Conservation (phyloP, 2,113 vertebrate genomes). For the Scophthalmus maximus region DNA sequence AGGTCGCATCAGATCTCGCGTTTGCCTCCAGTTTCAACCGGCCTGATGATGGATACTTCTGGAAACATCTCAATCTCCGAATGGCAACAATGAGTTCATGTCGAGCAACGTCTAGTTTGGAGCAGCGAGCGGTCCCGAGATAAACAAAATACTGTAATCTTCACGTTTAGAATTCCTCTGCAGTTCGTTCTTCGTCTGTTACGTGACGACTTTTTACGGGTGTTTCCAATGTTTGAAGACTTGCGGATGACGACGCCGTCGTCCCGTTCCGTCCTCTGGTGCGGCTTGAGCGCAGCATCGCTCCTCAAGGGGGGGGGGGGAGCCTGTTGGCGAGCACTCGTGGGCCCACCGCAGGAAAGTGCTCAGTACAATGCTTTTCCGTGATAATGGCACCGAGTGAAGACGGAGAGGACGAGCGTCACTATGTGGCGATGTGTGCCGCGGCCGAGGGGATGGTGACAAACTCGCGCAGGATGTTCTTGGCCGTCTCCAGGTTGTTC, state of each 20-base stretch:
- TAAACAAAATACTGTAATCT: not conserved
- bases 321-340: constrained; percentile 18
- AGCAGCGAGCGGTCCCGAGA: too few relatives aligned
- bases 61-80: not conserved
- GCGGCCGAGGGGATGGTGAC: constrained; percentile 93
- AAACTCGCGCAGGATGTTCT: constrained; percentile 98
- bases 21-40: too few relatives aligned
- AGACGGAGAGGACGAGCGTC: not conserved
- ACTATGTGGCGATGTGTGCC: constrained; percentile 94
- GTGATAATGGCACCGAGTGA: constrained; percentile 67
- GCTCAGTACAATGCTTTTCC: constrained; percentile 66
- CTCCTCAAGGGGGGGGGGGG: constrained; percentile 21
- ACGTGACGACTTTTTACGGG: too few relatives aligned
- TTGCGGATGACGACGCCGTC: not conserved
- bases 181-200: too few relatives aligned
- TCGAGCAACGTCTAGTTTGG: too few relatives aligned
- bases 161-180: too few relatives aligned
- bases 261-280: not conserved
- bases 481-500: constrained; percentile 99
- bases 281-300: constrained; percentile 36
- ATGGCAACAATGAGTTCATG: not conserved
- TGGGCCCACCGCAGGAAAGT: constrained; percentile 65
- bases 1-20: constrained; percentile 33
- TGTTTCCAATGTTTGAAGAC: not conserved
- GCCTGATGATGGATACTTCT: not conserved